Evolutionary conservation across 2,888 invertebrate genomes (phyloP).

Genomic region (Charanyca ferruginea): DNA sequence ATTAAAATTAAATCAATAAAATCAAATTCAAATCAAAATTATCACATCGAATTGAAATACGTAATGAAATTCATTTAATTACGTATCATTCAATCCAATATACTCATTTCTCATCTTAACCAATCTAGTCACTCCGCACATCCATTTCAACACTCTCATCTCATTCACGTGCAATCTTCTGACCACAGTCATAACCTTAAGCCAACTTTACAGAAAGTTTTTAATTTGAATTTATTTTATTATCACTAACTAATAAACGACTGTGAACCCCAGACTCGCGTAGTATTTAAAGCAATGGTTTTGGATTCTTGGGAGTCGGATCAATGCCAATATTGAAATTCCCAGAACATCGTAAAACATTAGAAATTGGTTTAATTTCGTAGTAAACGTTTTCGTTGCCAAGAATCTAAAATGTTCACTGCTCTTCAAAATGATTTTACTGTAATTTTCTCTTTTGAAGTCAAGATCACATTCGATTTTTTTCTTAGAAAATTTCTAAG

Average conservation of each 20-base stretch:
- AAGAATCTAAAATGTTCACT: background rate
- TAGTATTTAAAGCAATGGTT: conserved; percentile 1
- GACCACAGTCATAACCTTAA: no score
- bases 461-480: no score
- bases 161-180: no score
- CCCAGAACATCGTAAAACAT: background rate
- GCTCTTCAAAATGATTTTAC: background rate
- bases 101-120: no score
- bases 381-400: background rate
- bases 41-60: no score
- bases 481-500: no score
- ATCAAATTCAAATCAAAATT: no score
- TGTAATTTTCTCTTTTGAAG: background rate
- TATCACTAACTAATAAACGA: background rate
- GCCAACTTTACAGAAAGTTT: background rate
- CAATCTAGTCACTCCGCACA: no score
- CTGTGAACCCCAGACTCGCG: background rate
- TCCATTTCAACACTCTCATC: no score
- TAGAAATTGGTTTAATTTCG: background rate
- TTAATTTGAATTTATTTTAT: background rate
- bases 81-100: no score
- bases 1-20: no score
- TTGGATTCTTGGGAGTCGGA: background rate
- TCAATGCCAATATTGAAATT: conserved; percentile 6
- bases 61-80: no score